Conservation (phyloP, 1,140 invertebrate genomes). For the Scylla paramamosain region DNA sequence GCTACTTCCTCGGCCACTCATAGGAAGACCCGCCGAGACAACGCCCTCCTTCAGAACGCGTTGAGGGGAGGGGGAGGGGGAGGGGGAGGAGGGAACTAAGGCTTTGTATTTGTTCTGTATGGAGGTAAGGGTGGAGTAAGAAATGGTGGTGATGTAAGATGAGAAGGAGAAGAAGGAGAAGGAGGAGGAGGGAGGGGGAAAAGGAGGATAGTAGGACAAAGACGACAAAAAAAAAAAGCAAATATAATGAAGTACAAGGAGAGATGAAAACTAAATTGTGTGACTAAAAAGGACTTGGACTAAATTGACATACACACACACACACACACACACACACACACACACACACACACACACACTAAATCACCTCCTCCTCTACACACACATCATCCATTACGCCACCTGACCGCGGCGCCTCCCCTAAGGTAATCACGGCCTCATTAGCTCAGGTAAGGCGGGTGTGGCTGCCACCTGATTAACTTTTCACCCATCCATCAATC, state of each 20-base stretch:
- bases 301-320: neutral
- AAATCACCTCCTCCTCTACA: neutral
- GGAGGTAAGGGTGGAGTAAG: neutral
- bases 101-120: neutral
- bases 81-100: neutral
- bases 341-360: slow-evolving; percentile 4
- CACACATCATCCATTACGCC: neutral
- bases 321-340: neutral
- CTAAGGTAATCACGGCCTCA: neutral
- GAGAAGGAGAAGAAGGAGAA: neutral
- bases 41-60: neutral
- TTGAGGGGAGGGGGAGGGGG: neutral
- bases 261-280: neutral
- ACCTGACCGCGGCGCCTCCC: neutral
- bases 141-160: neutral
- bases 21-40: neutral
- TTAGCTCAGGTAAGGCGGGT: neutral
- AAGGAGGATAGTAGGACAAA: neutral
- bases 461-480: neutral
- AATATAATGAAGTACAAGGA: neutral
- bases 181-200: neutral
- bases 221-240: neutral
- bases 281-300: neutral
- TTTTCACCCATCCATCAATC: neutral
- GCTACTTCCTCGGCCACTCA: neutral